Percentiles rank a stretch among this genome's conserved stretches.
Evolutionary conservation across 2,113 vertebrate genomes (phyloP).

Genomic region (Misgurnus mizolepis): DNA sequence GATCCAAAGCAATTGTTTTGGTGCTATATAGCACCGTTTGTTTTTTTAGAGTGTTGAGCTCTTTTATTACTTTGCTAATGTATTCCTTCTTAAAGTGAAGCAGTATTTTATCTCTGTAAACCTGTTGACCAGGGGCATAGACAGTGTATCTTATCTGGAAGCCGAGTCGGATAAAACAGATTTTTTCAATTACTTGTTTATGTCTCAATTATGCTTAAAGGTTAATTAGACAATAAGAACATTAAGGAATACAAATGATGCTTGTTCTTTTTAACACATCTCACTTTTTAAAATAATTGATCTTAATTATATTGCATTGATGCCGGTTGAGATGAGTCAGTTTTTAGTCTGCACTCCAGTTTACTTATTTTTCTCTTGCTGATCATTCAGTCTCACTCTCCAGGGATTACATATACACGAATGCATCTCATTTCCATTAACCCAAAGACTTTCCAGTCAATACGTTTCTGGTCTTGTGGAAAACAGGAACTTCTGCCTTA

Average conservation of each 20-base stretch:
- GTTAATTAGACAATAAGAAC: too few relatives aligned
- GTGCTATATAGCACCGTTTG: too few relatives aligned
- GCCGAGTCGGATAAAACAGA: not conserved
- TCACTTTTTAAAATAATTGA: not conserved
- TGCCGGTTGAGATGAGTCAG: not conserved
- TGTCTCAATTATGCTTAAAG: not conserved
- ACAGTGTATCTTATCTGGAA: not conserved
- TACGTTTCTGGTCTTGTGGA: not conserved
- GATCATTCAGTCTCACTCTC: slow-evolving; percentile 16
- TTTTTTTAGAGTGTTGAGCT: too few relatives aligned
- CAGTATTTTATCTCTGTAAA: not conserved
- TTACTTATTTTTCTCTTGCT: not conserved
- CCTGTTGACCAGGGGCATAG: not conserved
- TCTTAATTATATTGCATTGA: not conserved
- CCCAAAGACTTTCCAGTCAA: not conserved
- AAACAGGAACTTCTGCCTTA: not conserved
- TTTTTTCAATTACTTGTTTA: not conserved
- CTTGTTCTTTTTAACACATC: not conserved
- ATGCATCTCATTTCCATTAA: slow-evolving; percentile 1
- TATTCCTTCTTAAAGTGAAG: not conserved
- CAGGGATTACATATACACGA: not conserved
- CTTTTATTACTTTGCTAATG: not conserved
- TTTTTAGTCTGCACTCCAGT: slow-evolving; percentile 7
- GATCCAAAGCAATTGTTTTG: too few relatives aligned
- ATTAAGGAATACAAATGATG: not conserved